Evolutionary conservation across 2,888 invertebrate genomes (phyloP).

Genomic region (Drosophila falleni): DNA sequence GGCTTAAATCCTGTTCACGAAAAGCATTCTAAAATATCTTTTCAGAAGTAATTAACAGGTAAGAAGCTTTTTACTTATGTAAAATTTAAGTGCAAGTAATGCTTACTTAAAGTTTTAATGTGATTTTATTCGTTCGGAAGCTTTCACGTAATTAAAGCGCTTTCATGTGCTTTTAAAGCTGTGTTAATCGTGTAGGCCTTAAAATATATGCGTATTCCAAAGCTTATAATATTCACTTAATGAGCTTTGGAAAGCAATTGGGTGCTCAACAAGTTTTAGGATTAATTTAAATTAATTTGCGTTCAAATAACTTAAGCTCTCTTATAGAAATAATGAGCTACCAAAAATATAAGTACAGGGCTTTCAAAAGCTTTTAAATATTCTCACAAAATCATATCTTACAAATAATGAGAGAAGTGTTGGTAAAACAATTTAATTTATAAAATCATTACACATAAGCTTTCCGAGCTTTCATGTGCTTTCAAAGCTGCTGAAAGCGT

Average conservation of each 20-base stretch:
- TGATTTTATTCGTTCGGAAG: not conserved
- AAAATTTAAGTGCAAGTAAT: not conserved
- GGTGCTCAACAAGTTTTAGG: not conserved
- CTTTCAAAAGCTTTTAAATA: too few species aligned
- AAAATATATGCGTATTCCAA: too few species aligned
- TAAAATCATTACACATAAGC: too few species aligned
- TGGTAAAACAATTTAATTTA: too few species aligned
- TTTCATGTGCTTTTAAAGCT: not conserved
- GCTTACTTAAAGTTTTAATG: not conserved
- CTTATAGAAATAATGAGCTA: too few species aligned
- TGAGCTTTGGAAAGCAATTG: not conserved
- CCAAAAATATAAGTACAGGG: too few species aligned
- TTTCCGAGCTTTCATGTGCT: too few species aligned
- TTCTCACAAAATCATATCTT: too few species aligned
- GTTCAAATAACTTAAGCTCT: too few species aligned
- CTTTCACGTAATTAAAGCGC: not conserved
- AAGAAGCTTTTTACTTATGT: not conserved
- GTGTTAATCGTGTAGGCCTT: not conserved
- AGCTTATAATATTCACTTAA: not conserved
- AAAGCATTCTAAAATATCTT: not conserved
- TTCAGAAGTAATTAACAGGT: slow-evolving; percentile 1
- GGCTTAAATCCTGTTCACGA: slow-evolving; percentile 10
- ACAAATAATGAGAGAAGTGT: too few species aligned
- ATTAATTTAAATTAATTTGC: too few species aligned
- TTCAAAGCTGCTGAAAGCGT: not conserved